Base-by-base conservation (phyloP, 2,888 invertebrate species). In the Zhuqinia jingwanae region DNA sequence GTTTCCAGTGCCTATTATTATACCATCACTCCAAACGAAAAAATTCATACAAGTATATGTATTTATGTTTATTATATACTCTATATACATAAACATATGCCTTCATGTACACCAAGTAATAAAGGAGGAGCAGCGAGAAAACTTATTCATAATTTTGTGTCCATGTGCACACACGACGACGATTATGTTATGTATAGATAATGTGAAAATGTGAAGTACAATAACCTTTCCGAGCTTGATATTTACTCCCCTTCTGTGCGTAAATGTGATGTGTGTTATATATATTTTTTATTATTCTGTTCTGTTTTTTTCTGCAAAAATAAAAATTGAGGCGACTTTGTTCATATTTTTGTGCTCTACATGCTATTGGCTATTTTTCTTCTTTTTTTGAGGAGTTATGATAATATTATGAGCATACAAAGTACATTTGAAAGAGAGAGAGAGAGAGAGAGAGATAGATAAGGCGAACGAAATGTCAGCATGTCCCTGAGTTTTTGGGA, bases 401-500 rank as follows among this genome's bases (percentile, higher is more conserved):
- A 73, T 76, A 81, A 77, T 81, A 86, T 70, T 86, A 75, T 86
- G 77, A 17, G 77, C 58, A 85, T 81, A 80, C 65, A 81, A 65
- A 75, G 75, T 53, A 77, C 70, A 60, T 36, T 36, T 36, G 36
- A 20, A 42, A 58, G 15, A 42, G 17, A 73, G 22, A n/a, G n/a
- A 30, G 60, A 27, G 22, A 42, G 68, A n/a, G 47, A 73, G 50
- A 73, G 60, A 58, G 27, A 22, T 30, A 81, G 76, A 81, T 81
- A 86, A 86, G 81, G 80, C 36, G 60, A 77, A 70, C 80, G 60
- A 86, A 86, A 86, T 86, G 86, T 86, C 86, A 86, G 86, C 86
- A 15, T 86, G 78, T 85, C 53, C 76, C 68, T 47, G 86, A 76
- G 36, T 77, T 75, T 70, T 70, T 13, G 10, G 85, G 80, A 81